Evolutionary conservation across 1,140 invertebrate genomes (phyloP).

Genomic region (Piezodorus guildinii): DNA sequence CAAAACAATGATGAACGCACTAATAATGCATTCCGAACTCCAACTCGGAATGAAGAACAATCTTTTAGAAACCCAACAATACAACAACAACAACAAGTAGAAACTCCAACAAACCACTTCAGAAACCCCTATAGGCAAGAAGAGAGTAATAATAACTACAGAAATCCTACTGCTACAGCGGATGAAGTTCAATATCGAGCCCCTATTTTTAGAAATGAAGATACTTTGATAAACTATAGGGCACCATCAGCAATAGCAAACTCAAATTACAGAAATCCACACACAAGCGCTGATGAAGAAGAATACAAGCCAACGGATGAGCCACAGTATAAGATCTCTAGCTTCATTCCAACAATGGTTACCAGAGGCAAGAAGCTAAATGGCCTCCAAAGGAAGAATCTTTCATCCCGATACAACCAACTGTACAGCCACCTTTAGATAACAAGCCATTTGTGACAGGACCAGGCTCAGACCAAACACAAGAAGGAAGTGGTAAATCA

Average conservation of each 20-base stretch:
- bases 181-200: constrained; percentile 1
- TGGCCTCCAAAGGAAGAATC: constrained; percentile 4
- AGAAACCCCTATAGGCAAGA: constrained; percentile 1
- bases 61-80: not conserved
- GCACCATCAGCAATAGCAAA: not conserved
- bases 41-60: not conserved
- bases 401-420: not conserved
- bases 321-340: not conserved
- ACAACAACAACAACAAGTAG: not conserved
- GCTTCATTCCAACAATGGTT: not conserved
- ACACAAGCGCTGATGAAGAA: not conserved
- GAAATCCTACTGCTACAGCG: not conserved
- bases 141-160: constrained; percentile 2
- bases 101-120: not conserved
- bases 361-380: constrained; percentile 7
- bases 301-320: not conserved
- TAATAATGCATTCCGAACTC: not conserved
- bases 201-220: not conserved
- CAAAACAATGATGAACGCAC: not conserved
- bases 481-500: not conserved
- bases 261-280: constrained; percentile 14
- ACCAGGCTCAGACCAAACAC: not conserved
- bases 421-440: not conserved
- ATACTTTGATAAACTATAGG: not conserved
- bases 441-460: not conserved